Evolutionary conservation across 2,113 vertebrate species (phyloP).

Genomic region (Microcebus ravelobensis): DNA sequence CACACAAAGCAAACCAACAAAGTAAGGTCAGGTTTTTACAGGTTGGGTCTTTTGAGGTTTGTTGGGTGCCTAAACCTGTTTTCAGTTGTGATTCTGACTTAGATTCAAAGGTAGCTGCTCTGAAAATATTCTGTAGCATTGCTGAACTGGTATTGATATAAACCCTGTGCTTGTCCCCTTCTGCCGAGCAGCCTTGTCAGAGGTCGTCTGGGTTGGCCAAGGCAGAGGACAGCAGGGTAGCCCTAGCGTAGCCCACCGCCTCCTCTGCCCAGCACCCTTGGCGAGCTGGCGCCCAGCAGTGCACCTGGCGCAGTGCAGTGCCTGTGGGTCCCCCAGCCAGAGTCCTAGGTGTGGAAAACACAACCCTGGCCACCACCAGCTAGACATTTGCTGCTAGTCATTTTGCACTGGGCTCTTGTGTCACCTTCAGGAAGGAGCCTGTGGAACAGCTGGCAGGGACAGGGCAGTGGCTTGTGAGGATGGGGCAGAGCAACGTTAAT

Average conservation of each 20-base stretch:
- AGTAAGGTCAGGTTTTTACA: background rate
- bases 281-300: background rate
- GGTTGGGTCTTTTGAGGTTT: background rate
- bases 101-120: background rate
- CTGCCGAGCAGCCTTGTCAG: background rate
- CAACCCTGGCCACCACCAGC: background rate
- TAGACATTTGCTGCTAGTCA: background rate
- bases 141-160: no score
- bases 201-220: background rate
- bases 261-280: background rate
- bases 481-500: background rate
- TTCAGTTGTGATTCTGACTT: background rate
- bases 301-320: background rate
- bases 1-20: background rate
- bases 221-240: background rate
- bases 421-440: background rate
- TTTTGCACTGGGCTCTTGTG: background rate
- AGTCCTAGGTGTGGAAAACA: background rate
- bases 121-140: background rate
- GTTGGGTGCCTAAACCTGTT: background rate
- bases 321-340: background rate
- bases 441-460: background rate
- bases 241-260: accelerated
- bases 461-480: background rate
- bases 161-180: background rate